These are phyloP conservation scores for Patella ulyssiponensis DNA, from an alignment of 2,888 invertebrate genomes.

Conservation along the genomic window DNA sequence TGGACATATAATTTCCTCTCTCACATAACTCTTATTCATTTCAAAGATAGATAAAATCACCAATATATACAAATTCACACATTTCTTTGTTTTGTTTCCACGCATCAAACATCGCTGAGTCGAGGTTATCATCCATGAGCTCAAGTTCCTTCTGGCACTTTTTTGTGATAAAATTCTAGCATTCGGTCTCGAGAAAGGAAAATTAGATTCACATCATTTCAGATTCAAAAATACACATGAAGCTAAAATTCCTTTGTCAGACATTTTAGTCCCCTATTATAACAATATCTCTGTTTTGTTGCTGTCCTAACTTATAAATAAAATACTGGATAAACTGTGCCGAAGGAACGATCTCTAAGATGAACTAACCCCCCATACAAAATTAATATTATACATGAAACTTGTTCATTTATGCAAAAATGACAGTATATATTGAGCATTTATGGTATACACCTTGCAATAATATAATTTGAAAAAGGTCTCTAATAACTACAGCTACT, in stretches of 20 bases:
- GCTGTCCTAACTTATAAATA: too few relatives aligned
- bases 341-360: too few relatives aligned
- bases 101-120: slow-evolving; percentile 15
- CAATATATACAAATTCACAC: slow-evolving; percentile 23
- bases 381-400: slow-evolving; percentile 9
- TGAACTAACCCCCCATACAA: slow-evolving; percentile 2
- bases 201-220: too few relatives aligned
- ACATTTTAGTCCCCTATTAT: too few relatives aligned
- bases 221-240: too few relatives aligned
- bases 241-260: too few relatives aligned
- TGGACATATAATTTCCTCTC: slow-evolving; percentile 22
- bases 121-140: not conserved
- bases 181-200: too few relatives aligned
- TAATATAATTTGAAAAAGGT: not conserved
- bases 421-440: slow-evolving; percentile 12
- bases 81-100: slow-evolving; percentile 18
- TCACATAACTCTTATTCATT: slow-evolving; percentile 15
- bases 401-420: slow-evolving; percentile 10
- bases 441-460: not conserved
- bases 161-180: too few relatives aligned
- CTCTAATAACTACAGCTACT: slow-evolving; percentile 2
- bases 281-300: too few relatives aligned
- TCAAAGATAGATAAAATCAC: slow-evolving; percentile 17
- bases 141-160: not conserved
- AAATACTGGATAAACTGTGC: too few relatives aligned